These are phyloP conservation scores for Drosophila sp. DNA, from an alignment of 1,140 invertebrate species.

Conservation along the genomic window DNA sequence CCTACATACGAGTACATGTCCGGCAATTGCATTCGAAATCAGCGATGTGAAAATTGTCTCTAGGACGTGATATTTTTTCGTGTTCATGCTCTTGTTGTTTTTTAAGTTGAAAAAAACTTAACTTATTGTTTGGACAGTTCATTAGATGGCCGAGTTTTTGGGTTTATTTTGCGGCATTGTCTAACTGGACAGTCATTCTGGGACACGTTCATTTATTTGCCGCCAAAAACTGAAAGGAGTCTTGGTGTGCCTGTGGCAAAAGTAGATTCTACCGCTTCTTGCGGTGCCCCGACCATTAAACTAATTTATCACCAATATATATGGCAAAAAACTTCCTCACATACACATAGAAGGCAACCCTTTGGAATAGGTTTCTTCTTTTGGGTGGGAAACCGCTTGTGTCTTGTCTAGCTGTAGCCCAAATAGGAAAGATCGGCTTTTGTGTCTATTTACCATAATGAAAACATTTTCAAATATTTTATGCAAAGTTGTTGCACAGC, in stretches of 20 bases:
- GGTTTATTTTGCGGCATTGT: constrained; percentile 39
- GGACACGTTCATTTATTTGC: constrained; percentile 63
- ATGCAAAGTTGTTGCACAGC: constrained; percentile 69
- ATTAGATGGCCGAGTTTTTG: constrained; percentile 50
- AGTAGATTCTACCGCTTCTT: constrained; percentile 62
- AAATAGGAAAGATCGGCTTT: constrained; percentile 47
- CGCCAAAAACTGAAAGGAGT: constrained; percentile 47
- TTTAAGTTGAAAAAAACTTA: constrained; percentile 40
- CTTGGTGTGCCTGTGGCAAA: constrained; percentile 24
- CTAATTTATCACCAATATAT: constrained; percentile 82
- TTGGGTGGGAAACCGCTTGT: constrained; percentile 36
- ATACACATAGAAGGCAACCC: background rate
- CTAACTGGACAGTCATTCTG: constrained; percentile 24
- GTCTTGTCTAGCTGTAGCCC: constrained; percentile 11
- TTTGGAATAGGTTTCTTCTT: constrained; percentile 4
- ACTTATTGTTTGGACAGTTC: constrained; percentile 70
- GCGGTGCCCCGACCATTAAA: constrained; percentile 71
- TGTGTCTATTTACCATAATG: constrained; percentile 79
- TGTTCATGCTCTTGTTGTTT: constrained; percentile 23
- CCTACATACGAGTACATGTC: constrained; percentile 28
- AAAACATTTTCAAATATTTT: constrained; percentile 82
- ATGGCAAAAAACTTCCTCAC: constrained; percentile 46
- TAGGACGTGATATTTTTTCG: constrained; percentile 60
- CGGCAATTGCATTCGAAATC: constrained; percentile 47
- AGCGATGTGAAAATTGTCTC: constrained; percentile 70